Evolutionary conservation across 2,888 invertebrate species (phyloP).

Genomic region (Lasioglossum oenotherae): DNA sequence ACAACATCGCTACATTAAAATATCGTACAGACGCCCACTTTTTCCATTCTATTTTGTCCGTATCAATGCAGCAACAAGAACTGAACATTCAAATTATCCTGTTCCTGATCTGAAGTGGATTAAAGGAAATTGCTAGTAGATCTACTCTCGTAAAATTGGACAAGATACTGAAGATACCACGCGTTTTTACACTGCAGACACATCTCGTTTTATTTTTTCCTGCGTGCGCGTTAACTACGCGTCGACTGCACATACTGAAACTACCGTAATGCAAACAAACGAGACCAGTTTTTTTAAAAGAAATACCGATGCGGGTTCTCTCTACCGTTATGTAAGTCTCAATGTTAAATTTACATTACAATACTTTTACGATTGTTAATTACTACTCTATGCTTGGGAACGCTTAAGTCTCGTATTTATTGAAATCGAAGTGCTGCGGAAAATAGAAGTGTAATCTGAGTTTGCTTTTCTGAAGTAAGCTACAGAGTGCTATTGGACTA

Average conservation of each 20-base stretch:
- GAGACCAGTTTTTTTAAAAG: background rate
- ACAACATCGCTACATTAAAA: conserved; percentile 35
- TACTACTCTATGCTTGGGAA: background rate
- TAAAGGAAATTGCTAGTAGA: background rate
- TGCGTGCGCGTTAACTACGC: background rate
- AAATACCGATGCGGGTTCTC: background rate
- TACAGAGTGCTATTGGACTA: too few relatives aligned
- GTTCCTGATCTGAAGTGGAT: background rate
- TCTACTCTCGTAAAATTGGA: background rate
- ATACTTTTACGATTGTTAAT: background rate
- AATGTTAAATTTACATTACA: background rate
- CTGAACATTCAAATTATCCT: background rate
- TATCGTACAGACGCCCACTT: conserved; percentile 1
- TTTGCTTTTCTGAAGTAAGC: background rate
- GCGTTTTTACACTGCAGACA: background rate
- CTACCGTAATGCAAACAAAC: background rate
- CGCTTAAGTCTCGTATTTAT: background rate
- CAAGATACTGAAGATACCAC: background rate
- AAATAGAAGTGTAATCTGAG: background rate
- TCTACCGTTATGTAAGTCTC: background rate
- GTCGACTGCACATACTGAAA: background rate
- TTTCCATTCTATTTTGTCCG: background rate
- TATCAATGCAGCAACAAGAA: background rate
- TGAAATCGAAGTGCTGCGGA: background rate
- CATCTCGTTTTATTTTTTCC: background rate